phyloP scores from a whole-genome alignment of 2,113 vertebrate species.

The Procavia capensis region DNA sequence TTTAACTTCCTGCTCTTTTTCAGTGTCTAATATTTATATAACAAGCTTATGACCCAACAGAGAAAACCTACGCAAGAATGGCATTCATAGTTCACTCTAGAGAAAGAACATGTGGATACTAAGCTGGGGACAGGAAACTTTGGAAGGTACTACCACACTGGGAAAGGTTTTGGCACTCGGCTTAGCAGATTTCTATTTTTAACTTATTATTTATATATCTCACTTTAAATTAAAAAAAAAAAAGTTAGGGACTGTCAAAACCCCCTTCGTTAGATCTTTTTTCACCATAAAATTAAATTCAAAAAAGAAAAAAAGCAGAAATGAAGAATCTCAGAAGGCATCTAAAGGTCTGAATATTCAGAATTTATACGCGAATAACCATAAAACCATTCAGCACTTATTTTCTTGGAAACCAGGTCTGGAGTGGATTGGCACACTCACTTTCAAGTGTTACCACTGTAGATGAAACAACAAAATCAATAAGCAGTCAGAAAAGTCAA shows the following conservation, averaged over 20 bases:
- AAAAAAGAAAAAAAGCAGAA: background rate
- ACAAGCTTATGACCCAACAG: background rate
- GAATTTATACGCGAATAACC: slow-evolving; percentile 1
- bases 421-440: background rate
- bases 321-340: background rate
- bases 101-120: background rate
- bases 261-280: background rate
- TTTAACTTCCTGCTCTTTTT: background rate
- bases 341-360: background rate
- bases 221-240: background rate
- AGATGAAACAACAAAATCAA: background rate
- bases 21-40: background rate
- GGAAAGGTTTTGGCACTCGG: background rate
- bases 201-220: background rate
- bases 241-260: slow-evolving; percentile 14
- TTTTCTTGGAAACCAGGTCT: slow-evolving; percentile 11
- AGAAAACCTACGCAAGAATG: background rate
- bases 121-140: background rate
- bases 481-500: background rate
- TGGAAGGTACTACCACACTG: background rate
- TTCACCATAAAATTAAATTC: slow-evolving; percentile 11
- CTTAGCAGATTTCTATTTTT: slow-evolving; percentile 7
- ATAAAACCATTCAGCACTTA: background rate
- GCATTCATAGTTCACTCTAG: background rate
- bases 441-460: background rate